Evolutionary conservation across 2,113 vertebrate species (phyloP).

Genomic region (Ptilorrhoa leucosticta): DNA sequence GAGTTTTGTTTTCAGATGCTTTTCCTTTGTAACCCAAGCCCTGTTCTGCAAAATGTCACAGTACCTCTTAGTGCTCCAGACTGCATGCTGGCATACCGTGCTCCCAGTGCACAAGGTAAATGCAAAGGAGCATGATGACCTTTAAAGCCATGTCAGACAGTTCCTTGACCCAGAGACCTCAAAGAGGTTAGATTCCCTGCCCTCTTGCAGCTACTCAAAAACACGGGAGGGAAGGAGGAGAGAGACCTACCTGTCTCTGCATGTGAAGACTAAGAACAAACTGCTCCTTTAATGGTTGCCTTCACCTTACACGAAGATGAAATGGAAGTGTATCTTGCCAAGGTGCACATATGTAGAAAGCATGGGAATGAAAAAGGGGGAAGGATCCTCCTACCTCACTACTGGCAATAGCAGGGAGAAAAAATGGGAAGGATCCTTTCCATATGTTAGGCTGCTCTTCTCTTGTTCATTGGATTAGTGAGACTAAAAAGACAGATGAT

Average conservation of each 20-base stretch:
- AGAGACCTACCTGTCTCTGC: background rate
- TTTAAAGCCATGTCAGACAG: constrained; percentile 65
- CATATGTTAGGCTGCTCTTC: background rate
- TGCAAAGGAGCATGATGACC: constrained; percentile 61
- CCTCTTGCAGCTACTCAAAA: background rate
- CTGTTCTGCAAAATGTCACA: constrained; percentile 47
- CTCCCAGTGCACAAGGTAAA: background rate
- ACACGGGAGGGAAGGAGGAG: background rate
- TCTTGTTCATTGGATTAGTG: background rate
- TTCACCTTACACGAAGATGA: constrained; percentile 5
- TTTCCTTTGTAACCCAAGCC: constrained; percentile 1
- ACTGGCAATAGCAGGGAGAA: background rate
- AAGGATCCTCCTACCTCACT: background rate
- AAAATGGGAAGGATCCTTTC: constrained; percentile 4
- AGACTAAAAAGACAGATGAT: constrained; percentile 2
- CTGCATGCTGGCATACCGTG: background rate
- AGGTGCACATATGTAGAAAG: background rate
- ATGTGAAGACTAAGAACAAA: background rate
- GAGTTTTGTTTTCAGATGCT: constrained; percentile 19
- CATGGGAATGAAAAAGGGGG: background rate
- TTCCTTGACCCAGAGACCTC: constrained; percentile 68
- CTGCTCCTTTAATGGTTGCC: constrained; percentile 56
- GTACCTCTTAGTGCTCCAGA: constrained; percentile 38
- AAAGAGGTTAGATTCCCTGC: background rate
- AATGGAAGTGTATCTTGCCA: background rate